Conservation (phyloP, 2,113 vertebrate genomes). For the Trichechus manatus region DNA sequence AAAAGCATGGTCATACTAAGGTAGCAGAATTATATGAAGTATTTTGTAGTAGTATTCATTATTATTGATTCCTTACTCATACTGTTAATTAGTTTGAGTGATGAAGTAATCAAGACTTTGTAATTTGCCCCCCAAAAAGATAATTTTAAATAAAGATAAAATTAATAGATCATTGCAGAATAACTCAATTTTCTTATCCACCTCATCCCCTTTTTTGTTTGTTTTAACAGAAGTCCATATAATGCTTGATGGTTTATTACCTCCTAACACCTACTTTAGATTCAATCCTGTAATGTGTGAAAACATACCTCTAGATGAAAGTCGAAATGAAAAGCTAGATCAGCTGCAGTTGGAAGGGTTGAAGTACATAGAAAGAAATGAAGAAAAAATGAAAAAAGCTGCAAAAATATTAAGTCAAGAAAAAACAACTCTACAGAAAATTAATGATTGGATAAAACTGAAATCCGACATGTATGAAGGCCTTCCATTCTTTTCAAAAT, state of each 20-base stretch:
- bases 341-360: slow-evolving; percentile 92
- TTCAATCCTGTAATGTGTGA: slow-evolving; percentile 97
- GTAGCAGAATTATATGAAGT: not conserved
- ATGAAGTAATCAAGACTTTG: slow-evolving; percentile 52
- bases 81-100: not conserved
- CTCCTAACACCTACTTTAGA: slow-evolving; percentile 95
- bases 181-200: not conserved
- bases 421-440: slow-evolving; percentile 91
- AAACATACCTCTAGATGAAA: slow-evolving; percentile 96
- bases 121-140: slow-evolving; percentile 47
- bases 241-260: slow-evolving; percentile 95
- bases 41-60: not conserved
- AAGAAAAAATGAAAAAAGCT: slow-evolving; percentile 94
- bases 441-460: slow-evolving; percentile 69
- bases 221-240: slow-evolving; percentile 94
- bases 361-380: slow-evolving; percentile 95
- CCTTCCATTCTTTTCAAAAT: not conserved
- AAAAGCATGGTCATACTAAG: not conserved
- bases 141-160: slow-evolving; percentile 40
- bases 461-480: not conserved
- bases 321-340: slow-evolving; percentile 94
- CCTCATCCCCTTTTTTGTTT: not conserved
- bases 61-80: slow-evolving; percentile 4
- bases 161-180: slow-evolving; percentile 8
- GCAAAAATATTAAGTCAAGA: slow-evolving; percentile 92